Percentiles rank a stretch among this genome's conserved stretches.
These are phyloP conservation scores for Drosophila engyochracea DNA, from an alignment of 2,888 invertebrate species.

Conservation along the genomic window DNA sequence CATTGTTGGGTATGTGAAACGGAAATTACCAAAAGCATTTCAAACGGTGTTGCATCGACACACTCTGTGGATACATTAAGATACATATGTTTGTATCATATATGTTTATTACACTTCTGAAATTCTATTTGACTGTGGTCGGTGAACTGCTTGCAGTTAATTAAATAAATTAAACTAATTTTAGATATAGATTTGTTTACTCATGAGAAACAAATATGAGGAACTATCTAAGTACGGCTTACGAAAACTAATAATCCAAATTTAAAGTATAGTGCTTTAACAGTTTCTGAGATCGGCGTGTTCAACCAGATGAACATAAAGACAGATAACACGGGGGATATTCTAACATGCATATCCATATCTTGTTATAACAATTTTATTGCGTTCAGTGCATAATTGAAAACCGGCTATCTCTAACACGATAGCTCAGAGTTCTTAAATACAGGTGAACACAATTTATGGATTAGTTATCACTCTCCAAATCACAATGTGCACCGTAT, in stretches of 20 bases:
- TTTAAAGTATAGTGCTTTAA: neutral
- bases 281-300: no score
- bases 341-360: no score
- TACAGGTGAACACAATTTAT: no score
- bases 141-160: conserved; percentile 8
- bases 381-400: no score
- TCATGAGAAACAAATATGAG: neutral
- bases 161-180: neutral
- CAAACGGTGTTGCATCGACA: conserved; percentile 29
- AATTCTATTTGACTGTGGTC: conserved; percentile 8
- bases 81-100: conserved; percentile 37
- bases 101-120: neutral
- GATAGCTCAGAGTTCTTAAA: no score
- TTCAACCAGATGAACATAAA: no score
- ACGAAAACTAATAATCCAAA: neutral
- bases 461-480: no score
- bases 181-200: neutral
- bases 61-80: conserved; percentile 57
- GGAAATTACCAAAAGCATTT: conserved; percentile 64
- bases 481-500: no score
- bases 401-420: no score
- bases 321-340: no score
- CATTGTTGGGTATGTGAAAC: conserved; percentile 57
- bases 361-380: no score
- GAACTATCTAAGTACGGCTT: neutral